Conservation (phyloP, 2,888 invertebrate genomes). For the Branchipolynoe longqiensis region DNA sequence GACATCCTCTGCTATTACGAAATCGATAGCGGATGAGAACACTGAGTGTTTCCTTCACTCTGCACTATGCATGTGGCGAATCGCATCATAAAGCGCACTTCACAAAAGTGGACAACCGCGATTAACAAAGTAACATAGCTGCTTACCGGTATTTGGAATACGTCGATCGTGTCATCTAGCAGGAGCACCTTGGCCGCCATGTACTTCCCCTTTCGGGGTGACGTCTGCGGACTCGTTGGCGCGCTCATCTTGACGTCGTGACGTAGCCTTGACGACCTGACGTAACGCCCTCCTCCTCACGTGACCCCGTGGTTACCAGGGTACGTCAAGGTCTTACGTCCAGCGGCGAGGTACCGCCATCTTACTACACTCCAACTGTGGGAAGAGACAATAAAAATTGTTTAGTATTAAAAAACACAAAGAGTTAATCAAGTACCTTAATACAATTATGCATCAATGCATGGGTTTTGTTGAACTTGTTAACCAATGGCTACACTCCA, state of each 20-base stretch:
- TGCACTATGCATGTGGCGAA: too few species aligned
- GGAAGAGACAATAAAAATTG: background rate
- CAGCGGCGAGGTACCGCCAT: conserved; percentile 3
- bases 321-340: conserved; percentile 11
- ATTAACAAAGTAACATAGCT: too few species aligned
- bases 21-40: too few species aligned
- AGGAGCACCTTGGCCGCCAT: conserved; percentile 78
- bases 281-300: conserved; percentile 3
- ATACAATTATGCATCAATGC: too few species aligned
- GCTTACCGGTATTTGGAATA: conserved; percentile 80
- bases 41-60: too few species aligned
- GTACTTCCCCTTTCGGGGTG: conserved; percentile 78
- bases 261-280: conserved; percentile 19
- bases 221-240: conserved; percentile 65
- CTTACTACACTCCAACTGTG: conserved; percentile 25
- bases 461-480: background rate
- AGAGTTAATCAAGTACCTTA: background rate
- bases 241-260: conserved; percentile 53
- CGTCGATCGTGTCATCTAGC: conserved; percentile 79
- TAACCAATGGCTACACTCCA: background rate
- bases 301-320: conserved; percentile 22
- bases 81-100: too few species aligned
- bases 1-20: too few species aligned
- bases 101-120: too few species aligned
- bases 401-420: background rate